Evolutionary conservation across 1,140 invertebrate genomes (phyloP), one percentile per base, ranked within the genome.

Genomic region (Andricus grossulariae): DNA sequence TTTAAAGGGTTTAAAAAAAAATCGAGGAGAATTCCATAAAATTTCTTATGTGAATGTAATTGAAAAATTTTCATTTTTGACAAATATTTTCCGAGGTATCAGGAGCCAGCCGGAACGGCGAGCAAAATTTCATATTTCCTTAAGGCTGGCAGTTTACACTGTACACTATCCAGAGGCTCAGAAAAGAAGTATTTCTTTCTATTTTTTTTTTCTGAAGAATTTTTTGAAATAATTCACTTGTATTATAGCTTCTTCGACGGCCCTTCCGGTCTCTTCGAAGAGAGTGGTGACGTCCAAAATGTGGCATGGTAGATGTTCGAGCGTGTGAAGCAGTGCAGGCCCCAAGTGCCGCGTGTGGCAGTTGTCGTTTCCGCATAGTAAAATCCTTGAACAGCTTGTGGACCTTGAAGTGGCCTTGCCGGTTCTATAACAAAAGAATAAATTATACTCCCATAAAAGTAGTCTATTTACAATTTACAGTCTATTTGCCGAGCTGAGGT

Each of bases 241-340:
- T 78, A 93, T 93, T 83, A 94, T 93, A 8, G 93, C 91, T 89
- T 95, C 94, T 82, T 95, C 94, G 3, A 93, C 93, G 25, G 93
- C 91, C 70, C 92, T 90, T 52, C 92, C 91, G 70, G 92, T 92
- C 75, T 93, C 92, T 52, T 91, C 90, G 73, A 91, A 91, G 8
- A 92, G 79, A 7, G 84, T 87, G 3, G 87, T 90, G 1, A 92
- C 85, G 54, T 92, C 91, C 19, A 92, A 79, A 2, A 90, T 77
- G 50, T 91, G 88, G 57, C 86, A 90, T 1, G 91, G 91, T 21
- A 92, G 79, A 74, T 91, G 89, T 81, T 92, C 91, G 11, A 92
- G 74, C 3, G 80, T 83, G 49, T 91, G 90, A n/a, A 92, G 82
- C 70, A 92, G 70, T 1, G 91, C 91, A 16, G 91, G 91, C 15